phyloP scores from a whole-genome alignment of 1,140 invertebrate genomes.

The Drosophila kikkawai region DNA sequence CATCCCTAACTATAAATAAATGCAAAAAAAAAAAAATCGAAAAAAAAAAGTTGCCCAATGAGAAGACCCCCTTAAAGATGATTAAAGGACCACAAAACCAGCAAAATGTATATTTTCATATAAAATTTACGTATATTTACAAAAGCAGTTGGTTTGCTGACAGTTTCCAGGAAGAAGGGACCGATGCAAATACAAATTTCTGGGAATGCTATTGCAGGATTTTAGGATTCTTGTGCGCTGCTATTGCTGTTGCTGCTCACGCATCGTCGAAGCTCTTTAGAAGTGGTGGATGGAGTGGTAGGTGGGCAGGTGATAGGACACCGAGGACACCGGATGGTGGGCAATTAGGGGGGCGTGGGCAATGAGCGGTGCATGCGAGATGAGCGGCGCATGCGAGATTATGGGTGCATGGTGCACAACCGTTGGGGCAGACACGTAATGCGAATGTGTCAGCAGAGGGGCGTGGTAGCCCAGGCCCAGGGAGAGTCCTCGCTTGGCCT shows the following conservation, averaged over 20 bases:
- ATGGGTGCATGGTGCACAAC: slow-evolving; percentile 73
- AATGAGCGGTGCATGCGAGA: slow-evolving; percentile 65
- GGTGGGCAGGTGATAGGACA: slow-evolving; percentile 74
- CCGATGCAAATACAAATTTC: slow-evolving; percentile 3
- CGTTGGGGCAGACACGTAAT: slow-evolving; percentile 68
- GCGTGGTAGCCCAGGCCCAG: slow-evolving; percentile 77
- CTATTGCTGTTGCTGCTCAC: slow-evolving; percentile 10
- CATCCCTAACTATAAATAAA: too few relatives aligned
- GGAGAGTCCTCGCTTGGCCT: slow-evolving; percentile 72
- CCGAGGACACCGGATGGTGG: slow-evolving; percentile 55
- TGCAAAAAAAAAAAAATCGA: too few relatives aligned
- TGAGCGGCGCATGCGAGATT: slow-evolving; percentile 73
- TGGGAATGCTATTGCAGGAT: slow-evolving; percentile 5
- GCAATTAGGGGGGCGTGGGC: slow-evolving; percentile 63
- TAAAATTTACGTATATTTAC: slow-evolving; percentile 29
- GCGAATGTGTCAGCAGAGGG: slow-evolving; percentile 72
- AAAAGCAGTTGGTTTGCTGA: slow-evolving; percentile 11
- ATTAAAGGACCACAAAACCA: background rate
- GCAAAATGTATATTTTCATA: background rate
- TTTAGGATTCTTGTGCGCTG: background rate
- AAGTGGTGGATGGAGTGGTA: slow-evolving; percentile 77
- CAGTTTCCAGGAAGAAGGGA: background rate
- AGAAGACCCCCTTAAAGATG: too few relatives aligned
- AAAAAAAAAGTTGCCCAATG: too few relatives aligned
- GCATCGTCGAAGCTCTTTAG: slow-evolving; percentile 19